Evolutionary conservation across 64 coral and sea anemone genomes (phyloP).

Genomic region (Astreopora myriophthalma): DNA sequence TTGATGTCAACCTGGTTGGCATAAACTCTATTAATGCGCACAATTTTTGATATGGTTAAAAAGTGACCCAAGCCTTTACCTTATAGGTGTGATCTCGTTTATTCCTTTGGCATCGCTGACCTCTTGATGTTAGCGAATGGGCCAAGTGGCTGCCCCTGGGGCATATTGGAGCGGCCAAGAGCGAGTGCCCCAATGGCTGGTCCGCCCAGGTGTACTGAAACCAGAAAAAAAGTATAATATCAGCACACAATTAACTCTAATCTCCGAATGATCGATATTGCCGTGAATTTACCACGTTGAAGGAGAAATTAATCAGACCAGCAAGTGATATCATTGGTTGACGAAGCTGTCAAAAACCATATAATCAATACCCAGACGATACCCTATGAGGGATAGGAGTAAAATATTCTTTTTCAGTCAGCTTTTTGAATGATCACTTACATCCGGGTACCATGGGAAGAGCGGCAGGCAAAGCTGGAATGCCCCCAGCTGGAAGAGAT

Average conservation of each 20-base stretch:
- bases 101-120: constrained; percentile 50
- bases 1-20: too few relatives aligned
- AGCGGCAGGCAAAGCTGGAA: constrained; percentile 49
- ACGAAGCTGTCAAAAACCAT: neutral
- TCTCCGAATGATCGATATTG: too few relatives aligned
- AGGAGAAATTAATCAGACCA: too few relatives aligned
- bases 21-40: too few relatives aligned
- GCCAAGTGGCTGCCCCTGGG: constrained; percentile 40
- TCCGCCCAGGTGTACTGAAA: constrained; percentile 1
- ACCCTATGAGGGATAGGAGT: too few relatives aligned
- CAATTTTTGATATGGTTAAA: too few relatives aligned
- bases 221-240: neutral
- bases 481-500: neutral
- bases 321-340: too few relatives aligned
- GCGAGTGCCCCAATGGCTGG: constrained; percentile 25
- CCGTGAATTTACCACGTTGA: too few relatives aligned
- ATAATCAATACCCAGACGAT: neutral
- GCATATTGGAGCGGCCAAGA: constrained; percentile 47
- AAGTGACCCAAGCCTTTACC: too few relatives aligned
- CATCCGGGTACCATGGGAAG: constrained; percentile 36
- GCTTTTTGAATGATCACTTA: neutral
- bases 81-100: neutral
- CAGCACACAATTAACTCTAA: too few relatives aligned
- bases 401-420: too few relatives aligned
- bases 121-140: constrained; percentile 41